A percentile compares a stretch with the other conserved stretches of the same genome.
Conservation (phyloP, 2,888 invertebrate species). For the Lampropteryx suffumata region DNA sequence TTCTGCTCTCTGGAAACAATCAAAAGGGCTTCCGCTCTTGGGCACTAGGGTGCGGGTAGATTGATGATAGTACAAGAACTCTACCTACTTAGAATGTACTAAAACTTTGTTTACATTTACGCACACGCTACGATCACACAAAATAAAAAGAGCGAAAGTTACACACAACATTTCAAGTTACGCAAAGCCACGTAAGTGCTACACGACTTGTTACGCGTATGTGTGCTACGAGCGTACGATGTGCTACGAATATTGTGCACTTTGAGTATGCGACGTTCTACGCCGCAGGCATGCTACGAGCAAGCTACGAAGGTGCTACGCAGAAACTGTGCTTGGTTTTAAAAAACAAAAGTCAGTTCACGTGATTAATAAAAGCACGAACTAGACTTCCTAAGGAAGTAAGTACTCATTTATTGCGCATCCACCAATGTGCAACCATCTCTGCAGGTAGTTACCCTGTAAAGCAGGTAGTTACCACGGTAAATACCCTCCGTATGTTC, state of each 20-base stretch:
- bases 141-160: no score
- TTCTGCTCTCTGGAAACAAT: conserved; percentile 50
- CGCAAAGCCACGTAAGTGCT: background rate
- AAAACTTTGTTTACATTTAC: background rate
- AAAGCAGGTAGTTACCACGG: conserved; percentile 7
- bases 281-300: no score
- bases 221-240: background rate
- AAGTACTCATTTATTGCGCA: conserved; percentile 1
- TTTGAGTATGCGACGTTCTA: no score
- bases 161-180: background rate
- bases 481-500: conserved; percentile 10
- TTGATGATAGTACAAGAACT: background rate
- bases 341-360: background rate
- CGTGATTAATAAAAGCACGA: background rate
- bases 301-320: background rate
- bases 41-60: background rate
- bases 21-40: conserved; percentile 36
- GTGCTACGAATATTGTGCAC: no score
- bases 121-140: no score
- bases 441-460: conserved; percentile 6
- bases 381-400: background rate
- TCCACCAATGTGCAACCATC: conserved; percentile 14
- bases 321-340: background rate
- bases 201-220: background rate
- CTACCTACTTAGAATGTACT: background rate